Percentiles rank a stretch among this genome's conserved stretches.
Conservation (phyloP, 2,113 vertebrate genomes). For the Litocranius walleri region DNA sequence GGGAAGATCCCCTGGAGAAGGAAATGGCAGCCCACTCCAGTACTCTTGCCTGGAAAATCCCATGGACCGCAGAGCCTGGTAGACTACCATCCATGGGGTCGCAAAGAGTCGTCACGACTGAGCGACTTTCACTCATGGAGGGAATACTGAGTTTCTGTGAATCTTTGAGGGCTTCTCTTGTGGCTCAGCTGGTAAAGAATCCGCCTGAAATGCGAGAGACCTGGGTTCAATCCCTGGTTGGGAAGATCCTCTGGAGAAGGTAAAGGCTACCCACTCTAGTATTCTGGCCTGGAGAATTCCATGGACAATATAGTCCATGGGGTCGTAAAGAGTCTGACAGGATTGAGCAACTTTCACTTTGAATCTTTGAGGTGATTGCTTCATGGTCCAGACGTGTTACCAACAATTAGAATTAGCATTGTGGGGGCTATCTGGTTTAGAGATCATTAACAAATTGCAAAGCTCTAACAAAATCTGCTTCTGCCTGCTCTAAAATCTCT, state of each 20-base stretch:
- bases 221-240: not conserved
- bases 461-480: not conserved
- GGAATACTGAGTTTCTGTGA: not conserved
- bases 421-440: not conserved
- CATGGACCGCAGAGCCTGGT: no score
- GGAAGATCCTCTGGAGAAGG: not conserved
- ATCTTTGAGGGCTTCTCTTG: not conserved
- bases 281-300: not conserved
- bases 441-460: not conserved
- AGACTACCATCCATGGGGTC: no score
- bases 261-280: not conserved
- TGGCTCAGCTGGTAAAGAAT: not conserved
- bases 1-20: no score
- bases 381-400: not conserved
- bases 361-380: not conserved
- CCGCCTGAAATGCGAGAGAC: not conserved
- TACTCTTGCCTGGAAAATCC: no score
- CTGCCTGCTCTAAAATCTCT: not conserved
- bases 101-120: no score
- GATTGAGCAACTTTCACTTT: not conserved
- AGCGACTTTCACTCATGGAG: not conserved
- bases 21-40: no score
- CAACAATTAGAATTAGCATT: not conserved
- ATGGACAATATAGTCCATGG: not conserved
- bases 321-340: not conserved